These are phyloP conservation scores for Holacanthella duospinosa DNA, from an alignment of 2,888 invertebrate genomes.

Conservation along the genomic window DNA sequence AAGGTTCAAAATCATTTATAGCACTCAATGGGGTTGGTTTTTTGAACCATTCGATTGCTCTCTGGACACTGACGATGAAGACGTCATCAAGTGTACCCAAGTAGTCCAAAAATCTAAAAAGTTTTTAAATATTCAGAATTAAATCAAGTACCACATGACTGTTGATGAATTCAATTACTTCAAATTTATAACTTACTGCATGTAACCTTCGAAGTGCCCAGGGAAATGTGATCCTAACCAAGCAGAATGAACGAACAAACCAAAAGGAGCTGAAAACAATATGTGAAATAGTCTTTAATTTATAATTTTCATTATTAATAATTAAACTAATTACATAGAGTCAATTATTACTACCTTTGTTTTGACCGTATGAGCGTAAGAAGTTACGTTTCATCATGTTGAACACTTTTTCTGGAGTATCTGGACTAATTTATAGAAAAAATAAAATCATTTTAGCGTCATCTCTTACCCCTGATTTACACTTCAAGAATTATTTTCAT, in stretches of 20 bases:
- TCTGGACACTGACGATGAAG: constrained; percentile 48
- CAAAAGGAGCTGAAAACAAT: constrained; percentile 63
- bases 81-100: constrained; percentile 49
- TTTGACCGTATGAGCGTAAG: constrained; percentile 52
- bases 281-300: too few relatives aligned
- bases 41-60: constrained; percentile 51
- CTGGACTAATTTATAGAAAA: too few relatives aligned
- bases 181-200: constrained; percentile 40
- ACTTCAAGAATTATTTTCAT: too few relatives aligned
- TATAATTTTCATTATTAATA: too few relatives aligned
- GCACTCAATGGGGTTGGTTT: constrained; percentile 46
- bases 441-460: too few relatives aligned
- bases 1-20: constrained; percentile 38
- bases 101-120: constrained; percentile 47
- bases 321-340: too few relatives aligned
- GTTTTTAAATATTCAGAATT: too few relatives aligned
- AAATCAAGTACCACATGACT: too few relatives aligned
- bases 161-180: too few relatives aligned
- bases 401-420: constrained; percentile 46
- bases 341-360: too few relatives aligned
- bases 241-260: constrained; percentile 55
- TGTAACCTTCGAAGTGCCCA: constrained; percentile 45
- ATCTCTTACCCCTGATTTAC: too few relatives aligned
- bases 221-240: constrained; percentile 46
- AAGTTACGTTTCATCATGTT: constrained; percentile 55